Percentiles rank a stretch among this genome's conserved stretches.
These are phyloP conservation scores for Leptinotarsa texana DNA, from an alignment of 1,140 invertebrate species.

Conservation along the genomic window DNA sequence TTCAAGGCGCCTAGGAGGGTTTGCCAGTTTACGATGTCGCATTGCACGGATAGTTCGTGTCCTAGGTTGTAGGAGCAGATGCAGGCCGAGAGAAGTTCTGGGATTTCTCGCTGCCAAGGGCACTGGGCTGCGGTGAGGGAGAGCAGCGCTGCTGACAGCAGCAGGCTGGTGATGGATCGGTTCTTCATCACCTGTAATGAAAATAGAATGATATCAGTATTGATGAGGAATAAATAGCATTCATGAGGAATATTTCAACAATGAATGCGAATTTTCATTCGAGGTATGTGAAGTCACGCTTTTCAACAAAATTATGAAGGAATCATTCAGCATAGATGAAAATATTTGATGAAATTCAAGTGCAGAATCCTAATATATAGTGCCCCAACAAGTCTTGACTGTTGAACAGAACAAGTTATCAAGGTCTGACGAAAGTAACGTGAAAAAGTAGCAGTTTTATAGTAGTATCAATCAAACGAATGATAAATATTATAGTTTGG, in stretches of 20 bases:
- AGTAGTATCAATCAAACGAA: too few species aligned
- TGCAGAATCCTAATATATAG: neutral
- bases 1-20: conserved; percentile 72
- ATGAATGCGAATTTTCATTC: too few species aligned
- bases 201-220: neutral
- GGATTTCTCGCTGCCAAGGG: conserved; percentile 76
- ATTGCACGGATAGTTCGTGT: conserved; percentile 83
- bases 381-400: too few species aligned
- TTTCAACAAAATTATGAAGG: neutral
- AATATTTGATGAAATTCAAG: neutral
- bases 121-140: conserved; percentile 67
- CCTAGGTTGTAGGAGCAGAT: conserved; percentile 85
- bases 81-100: conserved; percentile 81
- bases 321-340: neutral
- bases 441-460: too few species aligned
- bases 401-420: too few species aligned
- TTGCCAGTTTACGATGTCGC: conserved; percentile 83
- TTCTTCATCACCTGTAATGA: conserved; percentile 45
- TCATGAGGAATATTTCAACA: neutral
- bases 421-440: too few species aligned
- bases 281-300: too few species aligned
- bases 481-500: too few species aligned
- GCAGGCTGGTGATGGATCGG: conserved; percentile 28
- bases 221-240: neutral
- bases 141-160: conserved; percentile 35